Percentiles rank a stretch among this genome's conserved stretches.
These are phyloP conservation scores for Dimorphilus gyrociliatus DNA, from an alignment of 2,888 invertebrate genomes.

Conservation along the genomic window DNA sequence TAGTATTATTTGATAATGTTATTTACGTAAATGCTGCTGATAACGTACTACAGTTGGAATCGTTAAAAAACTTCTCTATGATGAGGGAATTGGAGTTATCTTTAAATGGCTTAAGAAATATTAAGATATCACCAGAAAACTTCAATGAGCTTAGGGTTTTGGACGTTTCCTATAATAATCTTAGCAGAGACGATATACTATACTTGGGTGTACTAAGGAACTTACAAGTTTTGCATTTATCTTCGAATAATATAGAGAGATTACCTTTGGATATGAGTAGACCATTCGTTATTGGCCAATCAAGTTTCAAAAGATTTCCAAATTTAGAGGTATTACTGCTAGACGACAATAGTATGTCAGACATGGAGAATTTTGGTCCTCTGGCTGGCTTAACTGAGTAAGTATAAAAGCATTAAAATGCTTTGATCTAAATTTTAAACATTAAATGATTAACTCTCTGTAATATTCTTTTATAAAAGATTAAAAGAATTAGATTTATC, in stretches of 20 bases:
- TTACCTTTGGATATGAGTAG: slow-evolving; percentile 27
- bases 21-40: slow-evolving; percentile 35
- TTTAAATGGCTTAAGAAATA: slow-evolving; percentile 27
- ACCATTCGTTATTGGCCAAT: slow-evolving; percentile 11
- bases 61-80: slow-evolving; percentile 25
- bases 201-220: slow-evolving; percentile 23
- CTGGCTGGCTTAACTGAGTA: slow-evolving; percentile 28
- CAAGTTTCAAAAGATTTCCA: slow-evolving; percentile 14
- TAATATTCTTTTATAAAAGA: slow-evolving; percentile 13
- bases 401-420: slow-evolving; percentile 12
- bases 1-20: slow-evolving; percentile 34
- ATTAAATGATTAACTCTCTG: neutral
- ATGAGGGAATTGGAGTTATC: slow-evolving; percentile 30
- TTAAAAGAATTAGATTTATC: slow-evolving; percentile 28
- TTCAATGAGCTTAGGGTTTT: slow-evolving; percentile 25
- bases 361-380: slow-evolving; percentile 28
- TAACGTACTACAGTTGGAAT: slow-evolving; percentile 31
- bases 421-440: neutral
- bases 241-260: slow-evolving; percentile 25
- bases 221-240: slow-evolving; percentile 27
- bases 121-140: slow-evolving; percentile 19
- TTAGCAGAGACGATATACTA: slow-evolving; percentile 27
- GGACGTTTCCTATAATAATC: slow-evolving; percentile 35
- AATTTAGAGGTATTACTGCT: slow-evolving; percentile 28
- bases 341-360: slow-evolving; percentile 30